Base-by-base conservation (phyloP, 2,888 invertebrate genomes). In the Zaprionus obscuricornis region DNA sequence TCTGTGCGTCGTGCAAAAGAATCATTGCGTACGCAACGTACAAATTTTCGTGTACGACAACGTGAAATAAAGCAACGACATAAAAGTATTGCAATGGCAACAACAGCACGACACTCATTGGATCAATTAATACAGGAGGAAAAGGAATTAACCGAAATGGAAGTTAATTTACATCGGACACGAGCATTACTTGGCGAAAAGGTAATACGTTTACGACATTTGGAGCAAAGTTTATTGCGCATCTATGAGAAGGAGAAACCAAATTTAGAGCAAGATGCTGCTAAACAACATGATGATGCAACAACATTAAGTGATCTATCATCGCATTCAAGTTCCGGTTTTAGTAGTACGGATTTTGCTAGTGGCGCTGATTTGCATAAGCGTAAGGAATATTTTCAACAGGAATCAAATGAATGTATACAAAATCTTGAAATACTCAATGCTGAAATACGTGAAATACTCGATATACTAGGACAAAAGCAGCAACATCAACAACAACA, bases 1-100 rank as follows among this genome's bases (percentile, higher is more conserved):
- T 95, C 95, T 13, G 95, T 96, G 88, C 92, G 95, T n/a, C 92
- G 95, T 1, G 96, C 96, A n/a, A 93, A 95, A 71, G 95, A 95
- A 60, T 95, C 94, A 42, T 88, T 96, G 58, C 92, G 93, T 29
- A 92, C 93, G 1, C 93, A 96, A 56, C 92, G 94, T 51, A 93
- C 92, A 31, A 93, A 93, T 37, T 93, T 96, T 46, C 91, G 93
- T 16, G 93, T 94, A 72, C 92, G 91, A 46, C 95, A 92, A 90
- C 93, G 91, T 54, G 94, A 90, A 65, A 88, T 90, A 74, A 91
- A 92, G 66, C 92, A 91, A 64, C 89, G 90, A 1, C 90, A 89
- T 57, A 90, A 89, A 63, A 73, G 72, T 3, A 36, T 62, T 0
- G 40, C 60, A 0, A 1, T 65, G 37, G 70, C 74, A 3, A 69